A percentile compares a stretch with the other conserved stretches of the same genome.
phyloP scores from a whole-genome alignment of 2,113 vertebrate species.

The Myotis yumanensis region DNA sequence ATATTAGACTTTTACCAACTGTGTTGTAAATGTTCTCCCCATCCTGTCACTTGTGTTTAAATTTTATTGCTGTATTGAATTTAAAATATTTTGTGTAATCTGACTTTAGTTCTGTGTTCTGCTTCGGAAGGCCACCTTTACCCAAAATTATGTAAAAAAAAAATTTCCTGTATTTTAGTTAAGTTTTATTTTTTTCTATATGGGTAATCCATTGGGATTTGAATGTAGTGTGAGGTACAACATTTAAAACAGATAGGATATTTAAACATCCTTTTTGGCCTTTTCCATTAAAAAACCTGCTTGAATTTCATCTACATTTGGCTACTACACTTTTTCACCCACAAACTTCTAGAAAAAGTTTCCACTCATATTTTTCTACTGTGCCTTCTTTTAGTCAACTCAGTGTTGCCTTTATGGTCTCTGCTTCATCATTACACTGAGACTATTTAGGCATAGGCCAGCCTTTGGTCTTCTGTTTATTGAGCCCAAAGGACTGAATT shows the following conservation, averaged over 20 bases:
- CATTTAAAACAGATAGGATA: neutral
- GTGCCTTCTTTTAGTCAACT: neutral
- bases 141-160: neutral
- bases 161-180: neutral
- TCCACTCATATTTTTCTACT: neutral
- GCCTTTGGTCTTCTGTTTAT: neutral
- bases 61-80: neutral
- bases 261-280: neutral
- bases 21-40: neutral
- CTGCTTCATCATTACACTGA: neutral
- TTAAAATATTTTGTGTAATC: constrained; percentile 31
- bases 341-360: neutral
- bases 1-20: neutral
- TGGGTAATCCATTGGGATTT: neutral
- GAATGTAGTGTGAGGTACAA: neutral
- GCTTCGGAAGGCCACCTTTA: neutral
- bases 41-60: neutral
- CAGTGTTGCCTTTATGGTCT: neutral
- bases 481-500: neutral
- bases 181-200: neutral
- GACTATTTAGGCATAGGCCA: neutral
- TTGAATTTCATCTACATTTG: neutral
- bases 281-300: neutral
- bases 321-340: neutral
- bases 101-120: neutral